phyloP scores from a whole-genome alignment of 2,113 vertebrate species.

The Chrysemys picta region DNA sequence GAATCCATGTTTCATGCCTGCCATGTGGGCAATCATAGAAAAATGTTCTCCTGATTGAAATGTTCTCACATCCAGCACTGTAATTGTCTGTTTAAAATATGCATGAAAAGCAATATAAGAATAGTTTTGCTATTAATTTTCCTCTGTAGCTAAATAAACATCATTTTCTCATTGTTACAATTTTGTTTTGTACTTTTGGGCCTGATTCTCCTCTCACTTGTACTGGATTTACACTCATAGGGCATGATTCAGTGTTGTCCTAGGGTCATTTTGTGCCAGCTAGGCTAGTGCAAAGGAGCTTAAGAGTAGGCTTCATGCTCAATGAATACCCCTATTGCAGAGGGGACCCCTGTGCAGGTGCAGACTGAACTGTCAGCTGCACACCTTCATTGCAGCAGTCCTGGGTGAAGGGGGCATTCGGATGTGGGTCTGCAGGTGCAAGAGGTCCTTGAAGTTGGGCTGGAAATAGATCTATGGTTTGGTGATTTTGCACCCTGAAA shows the following conservation, averaged over 20 bases:
- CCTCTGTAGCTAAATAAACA: background rate
- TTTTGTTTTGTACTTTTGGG: background rate
- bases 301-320: background rate
- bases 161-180: background rate
- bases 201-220: background rate
- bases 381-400: background rate
- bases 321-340: background rate
- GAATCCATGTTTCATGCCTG: background rate
- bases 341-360: rapidly evolving
- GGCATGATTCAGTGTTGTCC: background rate
- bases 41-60: background rate
- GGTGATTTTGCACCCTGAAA: background rate
- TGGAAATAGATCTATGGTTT: rapidly evolving
- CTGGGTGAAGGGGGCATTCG: background rate
- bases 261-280: background rate
- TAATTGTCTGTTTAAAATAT: rapidly evolving
- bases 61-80: background rate
- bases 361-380: rapidly evolving
- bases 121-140: background rate
- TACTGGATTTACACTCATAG: rapidly evolving
- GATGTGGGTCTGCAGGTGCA: background rate
- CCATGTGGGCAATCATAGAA: background rate
- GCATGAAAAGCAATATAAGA: background rate
- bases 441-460: background rate
- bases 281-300: background rate